Evolutionary conservation across 2,113 vertebrate genomes (phyloP).

Genomic region (Fukomys damarensis): DNA sequence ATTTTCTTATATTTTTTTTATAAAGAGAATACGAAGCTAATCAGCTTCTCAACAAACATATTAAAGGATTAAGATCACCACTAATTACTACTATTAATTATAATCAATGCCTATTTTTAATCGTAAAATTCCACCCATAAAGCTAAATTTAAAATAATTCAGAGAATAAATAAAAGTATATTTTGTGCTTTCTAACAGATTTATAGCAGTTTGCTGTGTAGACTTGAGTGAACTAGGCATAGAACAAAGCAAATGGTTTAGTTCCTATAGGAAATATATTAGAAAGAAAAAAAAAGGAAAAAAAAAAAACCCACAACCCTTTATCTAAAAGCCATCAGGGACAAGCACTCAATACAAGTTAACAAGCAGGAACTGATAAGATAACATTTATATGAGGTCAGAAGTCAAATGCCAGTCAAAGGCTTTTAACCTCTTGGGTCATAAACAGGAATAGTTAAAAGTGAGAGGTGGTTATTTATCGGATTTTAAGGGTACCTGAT

Average conservation of each 20-base stretch:
- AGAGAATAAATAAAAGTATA: constrained; percentile 68
- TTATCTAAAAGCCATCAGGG: constrained; percentile 91
- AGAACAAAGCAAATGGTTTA: constrained; percentile 84
- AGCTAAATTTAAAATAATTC: constrained; percentile 67
- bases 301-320: constrained; percentile 76
- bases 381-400: constrained; percentile 96
- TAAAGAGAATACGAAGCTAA: neutral
- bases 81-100: constrained; percentile 69
- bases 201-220: constrained; percentile 79
- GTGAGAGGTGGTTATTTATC: constrained; percentile 88
- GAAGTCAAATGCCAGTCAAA: constrained; percentile 96
- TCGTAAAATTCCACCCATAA: neutral
- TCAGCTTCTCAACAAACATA: constrained; percentile 28
- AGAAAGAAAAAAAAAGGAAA: constrained; percentile 56
- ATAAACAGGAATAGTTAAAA: constrained; percentile 92
- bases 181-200: constrained; percentile 80
- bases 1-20: constrained; percentile 34
- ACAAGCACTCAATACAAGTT: constrained; percentile 92
- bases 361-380: constrained; percentile 94
- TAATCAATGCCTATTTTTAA: constrained; percentile 68
- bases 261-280: constrained; percentile 89
- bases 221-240: constrained; percentile 69
- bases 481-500: constrained; percentile 85
- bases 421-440: constrained; percentile 95
- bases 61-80: constrained; percentile 63